These are phyloP conservation scores for Apodemia zela DNA, from an alignment of 2,888 invertebrate genomes.

Conservation along the genomic window DNA sequence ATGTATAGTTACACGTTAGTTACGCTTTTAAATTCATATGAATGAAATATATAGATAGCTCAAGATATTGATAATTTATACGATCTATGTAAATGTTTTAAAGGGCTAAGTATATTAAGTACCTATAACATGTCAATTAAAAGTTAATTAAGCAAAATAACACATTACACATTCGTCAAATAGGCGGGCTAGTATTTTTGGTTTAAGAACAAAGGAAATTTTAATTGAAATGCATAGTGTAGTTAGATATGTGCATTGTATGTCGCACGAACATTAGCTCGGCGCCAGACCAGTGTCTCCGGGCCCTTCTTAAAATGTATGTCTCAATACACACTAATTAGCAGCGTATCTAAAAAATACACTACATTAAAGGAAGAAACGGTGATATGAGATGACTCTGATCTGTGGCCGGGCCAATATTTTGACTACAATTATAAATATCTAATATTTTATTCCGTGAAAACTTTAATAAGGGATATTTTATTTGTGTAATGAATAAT, in stretches of 20 bases:
- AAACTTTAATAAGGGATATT: neutral
- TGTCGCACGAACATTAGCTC: constrained; percentile 6
- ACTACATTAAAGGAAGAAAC: neutral
- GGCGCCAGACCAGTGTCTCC: too few relatives aligned
- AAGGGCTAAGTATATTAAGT: constrained; percentile 14
- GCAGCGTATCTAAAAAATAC: neutral
- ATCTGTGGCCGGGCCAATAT: neutral
- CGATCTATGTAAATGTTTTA: constrained; percentile 6
- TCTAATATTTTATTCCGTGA: neutral
- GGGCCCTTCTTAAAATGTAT: too few relatives aligned
- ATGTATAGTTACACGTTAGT: neutral
- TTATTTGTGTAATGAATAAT: neutral
- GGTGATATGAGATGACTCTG: neutral
- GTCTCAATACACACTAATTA: too few relatives aligned
- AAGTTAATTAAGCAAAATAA: constrained; percentile 15
- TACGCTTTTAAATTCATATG: constrained; percentile 6
- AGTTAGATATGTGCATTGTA: constrained; percentile 14
- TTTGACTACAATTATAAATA: neutral
- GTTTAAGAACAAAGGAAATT: constrained; percentile 14
- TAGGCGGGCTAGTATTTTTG: constrained; percentile 47
- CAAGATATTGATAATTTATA: constrained; percentile 10
- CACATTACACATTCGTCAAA: constrained; percentile 5
- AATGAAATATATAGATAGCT: neutral
- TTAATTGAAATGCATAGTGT: constrained; percentile 1
- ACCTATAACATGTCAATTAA: constrained; percentile 22